phyloP scores from a whole-genome alignment of 2,113 vertebrate genomes.

The Eulacestoma nigropectus region DNA sequence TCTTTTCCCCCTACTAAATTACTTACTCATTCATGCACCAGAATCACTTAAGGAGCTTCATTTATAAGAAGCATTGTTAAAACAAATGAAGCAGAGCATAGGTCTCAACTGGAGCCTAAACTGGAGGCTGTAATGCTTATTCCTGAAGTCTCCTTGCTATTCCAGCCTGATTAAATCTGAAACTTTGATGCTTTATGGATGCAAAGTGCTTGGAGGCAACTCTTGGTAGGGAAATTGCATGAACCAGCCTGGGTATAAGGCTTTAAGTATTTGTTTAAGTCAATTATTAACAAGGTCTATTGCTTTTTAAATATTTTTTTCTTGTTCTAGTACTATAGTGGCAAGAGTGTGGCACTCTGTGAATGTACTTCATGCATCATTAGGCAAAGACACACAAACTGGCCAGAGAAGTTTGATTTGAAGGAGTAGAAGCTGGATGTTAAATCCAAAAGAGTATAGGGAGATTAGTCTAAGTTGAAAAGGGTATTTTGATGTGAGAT shows the following conservation, averaged over 20 bases:
- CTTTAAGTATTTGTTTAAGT: conserved; percentile 66
- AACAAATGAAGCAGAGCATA: conserved; percentile 68
- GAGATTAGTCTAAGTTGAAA: not conserved
- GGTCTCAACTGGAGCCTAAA: conserved; percentile 36
- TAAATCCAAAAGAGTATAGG: not conserved
- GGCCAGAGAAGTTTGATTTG: not conserved
- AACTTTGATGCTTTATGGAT: conserved; percentile 65
- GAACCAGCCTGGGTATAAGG: conserved; percentile 30
- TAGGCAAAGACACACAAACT: conserved; percentile 21
- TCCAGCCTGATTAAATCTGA: conserved; percentile 69
- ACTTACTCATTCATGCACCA: conserved; percentile 32
- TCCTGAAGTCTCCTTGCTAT: conserved; percentile 61
- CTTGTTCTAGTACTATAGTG: conserved; percentile 48
- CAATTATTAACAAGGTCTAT: conserved; percentile 73
- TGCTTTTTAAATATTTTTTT: conserved; percentile 20
- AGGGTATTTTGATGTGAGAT: not conserved
- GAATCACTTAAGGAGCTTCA: conserved; percentile 56
- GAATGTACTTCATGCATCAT: conserved; percentile 69
- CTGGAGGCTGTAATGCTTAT: conserved; percentile 63
- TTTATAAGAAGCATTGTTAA: conserved; percentile 61
- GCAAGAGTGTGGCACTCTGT: conserved; percentile 38
- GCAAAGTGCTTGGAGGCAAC: conserved; percentile 60
- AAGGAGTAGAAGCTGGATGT: not conserved
- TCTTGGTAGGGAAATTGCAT: conserved; percentile 23
- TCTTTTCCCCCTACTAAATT: not conserved